phyloP scores from a whole-genome alignment of 2,113 vertebrate genomes.

The Pimephales promelas region DNA sequence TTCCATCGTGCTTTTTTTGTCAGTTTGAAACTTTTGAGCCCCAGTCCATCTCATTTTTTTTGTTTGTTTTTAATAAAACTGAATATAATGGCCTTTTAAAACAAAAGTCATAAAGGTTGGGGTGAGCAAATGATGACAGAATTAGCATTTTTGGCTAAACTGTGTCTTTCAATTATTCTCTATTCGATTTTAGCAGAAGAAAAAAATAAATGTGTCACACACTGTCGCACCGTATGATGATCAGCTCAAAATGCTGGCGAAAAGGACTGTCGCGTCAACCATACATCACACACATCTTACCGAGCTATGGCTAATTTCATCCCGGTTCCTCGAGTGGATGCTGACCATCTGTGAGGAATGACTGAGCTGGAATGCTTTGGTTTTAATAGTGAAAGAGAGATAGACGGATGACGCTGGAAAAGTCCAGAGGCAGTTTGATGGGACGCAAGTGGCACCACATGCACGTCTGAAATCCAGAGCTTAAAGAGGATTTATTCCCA shows the following conservation, averaged over 20 bases:
- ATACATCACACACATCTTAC: constrained; percentile 9
- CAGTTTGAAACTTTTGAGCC: not conserved
- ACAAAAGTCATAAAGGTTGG: not conserved
- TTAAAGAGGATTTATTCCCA: constrained; percentile 48
- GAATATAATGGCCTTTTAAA: not conserved
- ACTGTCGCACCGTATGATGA: constrained; percentile 10
- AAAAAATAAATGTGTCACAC: not conserved
- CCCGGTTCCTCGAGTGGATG: constrained; percentile 39
- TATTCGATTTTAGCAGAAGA: not conserved
- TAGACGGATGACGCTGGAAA: not conserved
- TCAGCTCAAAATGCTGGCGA: not conserved
- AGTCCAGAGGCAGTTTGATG: constrained; percentile 47
- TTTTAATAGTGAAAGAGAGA: constrained; percentile 3
- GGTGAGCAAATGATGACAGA: not conserved
- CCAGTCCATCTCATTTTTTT: not conserved
- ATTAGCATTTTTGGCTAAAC: not conserved
- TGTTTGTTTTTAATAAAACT: not conserved
- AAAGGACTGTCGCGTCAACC: not conserved
- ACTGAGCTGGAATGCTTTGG: not conserved
- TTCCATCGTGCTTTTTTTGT: not conserved
- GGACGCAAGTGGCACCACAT: constrained; percentile 34
- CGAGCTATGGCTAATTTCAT: constrained; percentile 31
- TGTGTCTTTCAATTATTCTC: not conserved
- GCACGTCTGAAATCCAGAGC: constrained; percentile 52
- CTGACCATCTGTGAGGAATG: constrained; percentile 40